phyloP scores from a whole-genome alignment of 2,113 vertebrate genomes.

The Typhlomys cinereus region DNA sequence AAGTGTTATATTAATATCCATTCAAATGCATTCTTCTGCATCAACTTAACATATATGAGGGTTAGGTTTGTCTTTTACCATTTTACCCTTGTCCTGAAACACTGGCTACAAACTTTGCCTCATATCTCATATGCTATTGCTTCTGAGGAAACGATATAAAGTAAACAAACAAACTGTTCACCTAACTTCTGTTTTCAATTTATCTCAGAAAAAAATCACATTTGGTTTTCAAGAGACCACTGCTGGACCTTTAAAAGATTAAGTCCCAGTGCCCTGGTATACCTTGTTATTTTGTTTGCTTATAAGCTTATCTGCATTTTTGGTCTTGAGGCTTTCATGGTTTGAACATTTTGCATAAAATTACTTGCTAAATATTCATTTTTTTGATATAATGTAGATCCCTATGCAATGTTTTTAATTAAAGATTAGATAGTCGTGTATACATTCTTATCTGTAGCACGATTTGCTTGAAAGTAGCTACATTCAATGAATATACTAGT shows the following conservation, averaged over 20 bases:
- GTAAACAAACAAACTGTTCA: conserved; percentile 39
- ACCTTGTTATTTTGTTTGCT: conserved; percentile 47
- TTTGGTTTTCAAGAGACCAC: conserved; percentile 44
- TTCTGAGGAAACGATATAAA: neutral
- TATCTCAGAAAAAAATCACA: neutral
- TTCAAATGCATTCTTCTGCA: neutral
- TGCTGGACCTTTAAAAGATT: conserved; percentile 31
- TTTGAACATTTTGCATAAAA: conserved; percentile 12
- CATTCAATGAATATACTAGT: neutral
- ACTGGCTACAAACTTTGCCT: neutral
- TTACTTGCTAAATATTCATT: neutral
- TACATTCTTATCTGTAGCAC: neutral
- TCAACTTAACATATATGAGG: neutral
- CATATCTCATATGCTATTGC: neutral
- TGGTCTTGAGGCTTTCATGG: neutral
- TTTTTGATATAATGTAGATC: conserved; percentile 25
- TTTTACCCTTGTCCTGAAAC: neutral
- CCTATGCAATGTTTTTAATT: neutral
- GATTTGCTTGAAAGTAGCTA: neutral
- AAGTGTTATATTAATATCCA: neutral
- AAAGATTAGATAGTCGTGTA: neutral
- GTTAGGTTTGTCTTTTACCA: neutral
- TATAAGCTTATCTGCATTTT: neutral
- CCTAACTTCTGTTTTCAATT: conserved; percentile 67
- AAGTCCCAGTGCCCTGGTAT: neutral